phyloP scores from a whole-genome alignment of 2,888 invertebrate species.

The Tenthredo scrophulariae region DNA sequence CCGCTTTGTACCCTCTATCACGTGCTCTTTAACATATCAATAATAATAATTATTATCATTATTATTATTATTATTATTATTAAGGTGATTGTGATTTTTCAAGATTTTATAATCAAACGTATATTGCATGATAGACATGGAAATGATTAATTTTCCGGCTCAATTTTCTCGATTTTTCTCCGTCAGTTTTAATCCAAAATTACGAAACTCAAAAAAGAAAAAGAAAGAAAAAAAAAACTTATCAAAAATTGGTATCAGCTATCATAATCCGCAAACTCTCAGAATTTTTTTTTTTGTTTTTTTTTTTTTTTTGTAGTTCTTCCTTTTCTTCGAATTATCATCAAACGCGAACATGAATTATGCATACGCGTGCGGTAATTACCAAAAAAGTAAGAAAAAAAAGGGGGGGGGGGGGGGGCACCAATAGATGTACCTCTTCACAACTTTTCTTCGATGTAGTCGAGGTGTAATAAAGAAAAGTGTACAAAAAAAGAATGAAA shows the following conservation, averaged over 20 bases:
- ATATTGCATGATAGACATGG: no score
- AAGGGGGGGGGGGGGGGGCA: no score
- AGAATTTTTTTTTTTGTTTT: neutral
- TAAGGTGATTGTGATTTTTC: neutral
- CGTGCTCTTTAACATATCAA: neutral
- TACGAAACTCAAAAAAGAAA: neutral
- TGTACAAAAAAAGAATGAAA: neutral
- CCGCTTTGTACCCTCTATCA: conserved; percentile 16
- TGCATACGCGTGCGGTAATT: neutral
- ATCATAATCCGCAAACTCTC: neutral
- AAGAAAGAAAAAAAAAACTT: neutral
- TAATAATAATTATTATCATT: neutral
- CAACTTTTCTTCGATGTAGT: neutral
- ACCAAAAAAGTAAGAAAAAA: neutral
- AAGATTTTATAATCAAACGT: neutral
- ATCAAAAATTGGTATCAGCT: neutral
- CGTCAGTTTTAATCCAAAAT: no score
- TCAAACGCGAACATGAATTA: neutral
- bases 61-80: neutral
- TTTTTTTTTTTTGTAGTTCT: neutral
- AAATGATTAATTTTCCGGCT: no score
- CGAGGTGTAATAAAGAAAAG: neutral
- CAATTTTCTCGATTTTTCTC: no score
- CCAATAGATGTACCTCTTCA: neutral
- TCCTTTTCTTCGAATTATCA: neutral